Conservation (phyloP, 2,888 invertebrate species). For the Arenicola marina region DNA sequence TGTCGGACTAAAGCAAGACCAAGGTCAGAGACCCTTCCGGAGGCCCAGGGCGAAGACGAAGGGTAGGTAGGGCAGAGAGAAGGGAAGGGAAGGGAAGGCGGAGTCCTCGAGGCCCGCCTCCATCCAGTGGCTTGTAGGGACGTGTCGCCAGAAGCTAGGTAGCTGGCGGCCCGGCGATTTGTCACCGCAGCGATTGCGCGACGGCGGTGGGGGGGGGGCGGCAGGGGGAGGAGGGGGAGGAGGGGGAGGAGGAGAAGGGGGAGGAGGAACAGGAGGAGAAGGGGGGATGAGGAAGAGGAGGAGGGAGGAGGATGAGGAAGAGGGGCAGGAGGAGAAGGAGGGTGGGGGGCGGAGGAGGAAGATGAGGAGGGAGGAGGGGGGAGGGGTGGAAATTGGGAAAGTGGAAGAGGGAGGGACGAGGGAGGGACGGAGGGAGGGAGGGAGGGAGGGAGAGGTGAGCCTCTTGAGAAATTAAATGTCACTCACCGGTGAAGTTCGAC, state of each 20-base stretch:
- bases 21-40: too few species aligned
- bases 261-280: background rate
- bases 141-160: too few species aligned
- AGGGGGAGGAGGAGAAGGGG: background rate
- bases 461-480: too few species aligned
- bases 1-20: too few species aligned
- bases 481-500: too few species aligned
- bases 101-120: too few species aligned
- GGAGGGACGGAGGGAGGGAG: background rate
- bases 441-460: background rate
- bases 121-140: too few species aligned
- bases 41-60: too few species aligned
- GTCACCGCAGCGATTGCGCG: background rate
- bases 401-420: background rate
- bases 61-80: too few species aligned
- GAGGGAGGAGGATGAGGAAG: background rate
- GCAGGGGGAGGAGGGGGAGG: background rate
- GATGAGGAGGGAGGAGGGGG: background rate
- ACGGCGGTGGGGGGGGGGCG: background rate
- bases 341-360: background rate
- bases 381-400: background rate
- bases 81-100: too few species aligned
- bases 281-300: background rate
- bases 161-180: conserved; percentile 2
- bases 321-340: background rate